Base-by-base conservation (phyloP, 2,113 vertebrate species). In the Tachysurus vachellii region DNA sequence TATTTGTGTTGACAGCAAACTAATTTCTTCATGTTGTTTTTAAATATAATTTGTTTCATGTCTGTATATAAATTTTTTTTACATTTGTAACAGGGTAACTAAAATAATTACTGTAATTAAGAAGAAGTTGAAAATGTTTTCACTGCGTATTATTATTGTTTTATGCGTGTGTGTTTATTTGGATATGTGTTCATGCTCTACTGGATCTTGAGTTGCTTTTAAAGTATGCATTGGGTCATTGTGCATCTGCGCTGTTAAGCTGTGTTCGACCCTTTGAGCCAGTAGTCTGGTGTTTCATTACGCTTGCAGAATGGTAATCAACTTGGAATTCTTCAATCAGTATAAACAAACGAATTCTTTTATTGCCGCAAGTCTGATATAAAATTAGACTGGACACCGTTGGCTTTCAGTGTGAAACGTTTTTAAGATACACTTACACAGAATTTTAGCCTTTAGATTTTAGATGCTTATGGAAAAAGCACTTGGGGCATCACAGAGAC, bases 1-100 rank as follows among this genome's bases (percentile, higher is more conserved):
- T 21, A 79, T 84, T 88, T 64, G 89, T 80, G 85, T 66, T 53
- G 42, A 89, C 44, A 85, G 36, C 42, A 66, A 84, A 70, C n/a
- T 81, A 54, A 68, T 87, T 42, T 66, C 84, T 66, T 54, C 44
- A 77, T 85, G 36, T 75, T 59, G 36, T 56, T 84, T 80, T 66
- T 19, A 80, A 12, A 42, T 59, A 59, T 59, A 59, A 80, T 42
- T 36, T 36, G 31, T 80, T 57, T 56, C 62, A 84, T 89, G 79
- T 56, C 80, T 80, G 54, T 81, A 68, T 87, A 23, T 61, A 28
- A 44, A 5, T 13, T 79, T 83, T 68, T 42, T 42, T 31, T n/a
- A 21, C 10, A 7, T 12, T 61, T 66, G 16, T 80, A 80, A 73
- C 59, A 47, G 80, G 44, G 28, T 3, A 50, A 50, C n/a, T 59